Base-by-base conservation (phyloP, 2,888 invertebrate species). In the Nasonia oneida region DNA sequence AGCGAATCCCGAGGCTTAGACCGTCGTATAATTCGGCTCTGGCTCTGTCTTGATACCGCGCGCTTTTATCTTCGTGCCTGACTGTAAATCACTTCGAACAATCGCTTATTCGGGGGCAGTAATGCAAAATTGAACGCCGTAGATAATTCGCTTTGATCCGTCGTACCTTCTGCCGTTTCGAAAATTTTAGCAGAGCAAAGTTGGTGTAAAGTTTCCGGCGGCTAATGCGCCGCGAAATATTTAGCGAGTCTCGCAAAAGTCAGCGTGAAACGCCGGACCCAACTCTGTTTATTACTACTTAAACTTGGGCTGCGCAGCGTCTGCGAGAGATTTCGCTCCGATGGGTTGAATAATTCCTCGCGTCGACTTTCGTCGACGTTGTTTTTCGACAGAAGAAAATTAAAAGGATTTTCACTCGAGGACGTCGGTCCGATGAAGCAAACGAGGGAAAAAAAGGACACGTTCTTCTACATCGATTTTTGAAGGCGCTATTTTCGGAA, bases 11-110 rank as follows among this genome's bases (percentile, higher is more conserved):
- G 10, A 29, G 23, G 73, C 73, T 81, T 81, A 73, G 57, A 73
- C 71, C 39, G 71, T 73, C 80, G 80, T 57, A 81, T 81, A 73
- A 71, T 80, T 80, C 79, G 18, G 1, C n/a, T 50, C 33, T 70
- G 53, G 53, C 71, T 70, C 6, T 39, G 14, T 57, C 53, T 23
- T 57, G 39, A 37, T 39, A 12, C n/a, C 33, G 15, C 1, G 37
- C 18, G 12, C 42, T 29, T 42, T 79, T 70, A 33, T 71, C 50
- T 79, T 70, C 42, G 15, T 42, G 29, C 42, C n/a, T 57, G n/a
- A 6, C 37, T 18, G 18, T 61, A 37, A 33, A 12, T 37, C 57
- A 64, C 10, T 29, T 64, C 23, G 23, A 64, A 10, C 3, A 3
- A 64, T 64, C 29, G 29, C 29, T 29, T 29, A 29, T 29, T 29